phyloP scores from a whole-genome alignment of 2,888 invertebrate genomes.

The Thereva nobilitata region DNA sequence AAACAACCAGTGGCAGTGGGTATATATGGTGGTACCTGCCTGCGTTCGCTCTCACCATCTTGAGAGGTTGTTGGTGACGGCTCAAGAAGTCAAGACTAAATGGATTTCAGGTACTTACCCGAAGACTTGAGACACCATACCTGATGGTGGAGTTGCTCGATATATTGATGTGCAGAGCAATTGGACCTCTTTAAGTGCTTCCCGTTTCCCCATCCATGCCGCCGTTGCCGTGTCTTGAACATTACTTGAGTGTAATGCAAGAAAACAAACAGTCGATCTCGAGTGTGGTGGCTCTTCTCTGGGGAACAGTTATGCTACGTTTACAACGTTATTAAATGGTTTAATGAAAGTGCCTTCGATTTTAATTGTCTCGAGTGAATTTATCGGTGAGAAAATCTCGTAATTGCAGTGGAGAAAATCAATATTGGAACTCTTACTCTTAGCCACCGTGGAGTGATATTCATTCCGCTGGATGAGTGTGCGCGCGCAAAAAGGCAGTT shows the following conservation, averaged over 20 bases:
- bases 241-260: slow-evolving; percentile 21
- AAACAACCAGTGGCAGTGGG: slow-evolving; percentile 1
- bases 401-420: slow-evolving; percentile 37
- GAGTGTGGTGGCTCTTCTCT: slow-evolving; percentile 6
- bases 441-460: slow-evolving; percentile 3
- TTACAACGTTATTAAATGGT: slow-evolving; percentile 41
- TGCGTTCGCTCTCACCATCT: slow-evolving; percentile 13
- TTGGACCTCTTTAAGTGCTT: slow-evolving; percentile 36
- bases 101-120: slow-evolving; percentile 16
- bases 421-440: slow-evolving; percentile 34
- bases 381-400: slow-evolving; percentile 42
- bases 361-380: slow-evolving; percentile 39
- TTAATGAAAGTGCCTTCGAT: slow-evolving; percentile 40
- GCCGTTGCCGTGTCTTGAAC: slow-evolving; percentile 21
- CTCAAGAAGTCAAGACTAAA: slow-evolving; percentile 24
- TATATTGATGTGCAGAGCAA: slow-evolving; percentile 29
- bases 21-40: background rate
- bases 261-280: slow-evolving; percentile 20
- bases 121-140: slow-evolving; percentile 11
- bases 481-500: background rate
- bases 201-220: slow-evolving; percentile 15
- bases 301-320: slow-evolving; percentile 31
- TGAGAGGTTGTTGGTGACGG: slow-evolving; percentile 13
- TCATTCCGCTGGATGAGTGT: background rate
- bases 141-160: slow-evolving; percentile 10